A percentile compares a stretch with the other conserved stretches of the same genome.
phyloP scores from a whole-genome alignment of 1,140 invertebrate genomes.

The Zaprionus africanus region DNA sequence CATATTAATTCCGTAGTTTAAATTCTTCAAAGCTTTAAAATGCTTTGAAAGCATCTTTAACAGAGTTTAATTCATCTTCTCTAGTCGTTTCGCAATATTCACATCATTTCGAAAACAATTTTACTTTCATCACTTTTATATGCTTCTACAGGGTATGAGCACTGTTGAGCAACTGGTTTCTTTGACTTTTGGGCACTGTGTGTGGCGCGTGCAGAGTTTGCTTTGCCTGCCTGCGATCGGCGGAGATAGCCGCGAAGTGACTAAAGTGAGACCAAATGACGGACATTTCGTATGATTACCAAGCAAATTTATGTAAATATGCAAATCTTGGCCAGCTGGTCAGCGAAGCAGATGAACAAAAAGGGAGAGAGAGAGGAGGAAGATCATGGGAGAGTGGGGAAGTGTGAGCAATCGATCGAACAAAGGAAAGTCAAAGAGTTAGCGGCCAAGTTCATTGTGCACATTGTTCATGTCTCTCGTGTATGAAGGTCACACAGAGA shows the following conservation, averaged over 20 bases:
- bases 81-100: too few species aligned
- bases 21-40: too few species aligned
- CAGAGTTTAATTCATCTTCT: too few species aligned
- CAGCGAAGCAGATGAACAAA: not conserved
- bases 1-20: too few species aligned
- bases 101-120: not conserved
- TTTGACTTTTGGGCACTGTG: slow-evolving; percentile 7
- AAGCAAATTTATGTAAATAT: slow-evolving; percentile 62
- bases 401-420: slow-evolving; percentile 21
- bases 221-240: slow-evolving; percentile 15
- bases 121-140: too few species aligned
- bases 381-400: too few species aligned
- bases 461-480: slow-evolving; percentile 12
- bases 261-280: slow-evolving; percentile 43
- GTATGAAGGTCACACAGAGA: slow-evolving; percentile 59
- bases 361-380: slow-evolving; percentile 42
- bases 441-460: slow-evolving; percentile 74
- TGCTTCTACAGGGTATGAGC: slow-evolving; percentile 10
- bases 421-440: slow-evolving; percentile 52
- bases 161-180: slow-evolving; percentile 25
- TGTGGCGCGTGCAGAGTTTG: slow-evolving; percentile 13
- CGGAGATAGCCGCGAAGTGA: slow-evolving; percentile 9
- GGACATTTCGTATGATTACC: slow-evolving; percentile 64
- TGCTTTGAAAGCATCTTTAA: too few species aligned
- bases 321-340: slow-evolving; percentile 22